These are phyloP conservation scores for Callaeas wilsoni DNA, from an alignment of 2,113 vertebrate species.

Conservation along the genomic window DNA sequence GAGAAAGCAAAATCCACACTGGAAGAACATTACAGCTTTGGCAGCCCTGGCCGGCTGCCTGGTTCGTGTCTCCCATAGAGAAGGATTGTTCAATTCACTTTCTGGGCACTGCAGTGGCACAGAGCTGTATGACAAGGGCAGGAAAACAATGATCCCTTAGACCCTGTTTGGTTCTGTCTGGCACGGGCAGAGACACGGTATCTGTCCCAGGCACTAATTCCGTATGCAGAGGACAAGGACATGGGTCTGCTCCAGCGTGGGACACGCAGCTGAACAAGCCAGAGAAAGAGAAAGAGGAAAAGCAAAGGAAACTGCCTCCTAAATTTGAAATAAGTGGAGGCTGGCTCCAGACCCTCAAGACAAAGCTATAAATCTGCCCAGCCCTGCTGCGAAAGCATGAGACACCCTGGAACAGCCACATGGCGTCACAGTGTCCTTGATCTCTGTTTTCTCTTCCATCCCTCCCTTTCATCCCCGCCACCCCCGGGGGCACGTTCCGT, in stretches of 20 bases:
- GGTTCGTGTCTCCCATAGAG: background rate
- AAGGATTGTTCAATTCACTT: background rate
- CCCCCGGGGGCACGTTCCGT: background rate
- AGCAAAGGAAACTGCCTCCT: background rate
- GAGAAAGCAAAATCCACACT: background rate
- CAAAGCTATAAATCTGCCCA: conserved; percentile 28
- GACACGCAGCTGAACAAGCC: background rate
- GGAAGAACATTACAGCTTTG: background rate
- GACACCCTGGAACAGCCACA: conserved; percentile 1
- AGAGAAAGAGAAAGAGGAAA: background rate
- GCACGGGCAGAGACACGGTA: background rate
- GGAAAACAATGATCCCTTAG: background rate
- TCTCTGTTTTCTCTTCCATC: conserved; percentile 11
- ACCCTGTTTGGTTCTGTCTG: background rate
- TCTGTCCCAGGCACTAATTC: background rate
- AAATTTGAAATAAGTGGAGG: background rate
- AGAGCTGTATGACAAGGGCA: background rate
- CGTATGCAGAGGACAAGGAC: background rate
- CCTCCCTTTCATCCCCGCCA: background rate
- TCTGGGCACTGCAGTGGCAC: background rate
- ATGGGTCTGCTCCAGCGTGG: background rate
- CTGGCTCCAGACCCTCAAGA: conserved; percentile 23
- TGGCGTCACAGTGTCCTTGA: conserved; percentile 7
- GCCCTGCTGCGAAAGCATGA: background rate
- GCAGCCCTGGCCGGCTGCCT: background rate